phyloP scores from a whole-genome alignment of 2,888 invertebrate species.

The Holacanthella duospinosa region DNA sequence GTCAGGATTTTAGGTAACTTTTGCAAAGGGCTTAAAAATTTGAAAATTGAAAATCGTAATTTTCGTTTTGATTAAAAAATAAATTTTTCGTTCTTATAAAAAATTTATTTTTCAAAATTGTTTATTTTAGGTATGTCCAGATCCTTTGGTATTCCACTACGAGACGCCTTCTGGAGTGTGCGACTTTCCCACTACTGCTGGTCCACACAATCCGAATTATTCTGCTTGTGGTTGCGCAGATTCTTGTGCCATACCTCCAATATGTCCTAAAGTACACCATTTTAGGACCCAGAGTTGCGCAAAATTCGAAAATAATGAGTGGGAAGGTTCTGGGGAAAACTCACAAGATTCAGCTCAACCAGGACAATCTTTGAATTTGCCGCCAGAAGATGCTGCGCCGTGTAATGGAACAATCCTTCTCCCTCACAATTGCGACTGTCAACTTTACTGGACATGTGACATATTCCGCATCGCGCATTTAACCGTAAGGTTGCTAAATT shows the following conservation, averaged over 20 bases:
- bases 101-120: neutral
- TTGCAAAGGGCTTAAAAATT: too few species aligned
- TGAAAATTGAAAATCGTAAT: too few species aligned
- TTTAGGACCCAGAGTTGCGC: too few species aligned
- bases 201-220: neutral
- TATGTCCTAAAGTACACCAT: neutral
- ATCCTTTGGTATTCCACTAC: neutral
- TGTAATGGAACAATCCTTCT: neutral
- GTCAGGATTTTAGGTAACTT: too few species aligned
- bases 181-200: neutral
- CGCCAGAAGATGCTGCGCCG: neutral
- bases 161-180: too few species aligned
- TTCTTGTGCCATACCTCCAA: neutral
- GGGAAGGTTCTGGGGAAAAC: neutral
- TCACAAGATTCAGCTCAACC: neutral
- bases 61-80: too few species aligned
- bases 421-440: neutral
- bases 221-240: neutral
- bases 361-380: neutral
- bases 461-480: neutral
- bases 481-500: neutral
- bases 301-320: neutral
- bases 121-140: neutral
- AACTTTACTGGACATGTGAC: neutral
- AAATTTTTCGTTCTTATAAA: too few species aligned